These are phyloP conservation scores for Muscicapa striata DNA, from an alignment of 2,797 vertebrate genomes.

Conservation along the genomic window DNA sequence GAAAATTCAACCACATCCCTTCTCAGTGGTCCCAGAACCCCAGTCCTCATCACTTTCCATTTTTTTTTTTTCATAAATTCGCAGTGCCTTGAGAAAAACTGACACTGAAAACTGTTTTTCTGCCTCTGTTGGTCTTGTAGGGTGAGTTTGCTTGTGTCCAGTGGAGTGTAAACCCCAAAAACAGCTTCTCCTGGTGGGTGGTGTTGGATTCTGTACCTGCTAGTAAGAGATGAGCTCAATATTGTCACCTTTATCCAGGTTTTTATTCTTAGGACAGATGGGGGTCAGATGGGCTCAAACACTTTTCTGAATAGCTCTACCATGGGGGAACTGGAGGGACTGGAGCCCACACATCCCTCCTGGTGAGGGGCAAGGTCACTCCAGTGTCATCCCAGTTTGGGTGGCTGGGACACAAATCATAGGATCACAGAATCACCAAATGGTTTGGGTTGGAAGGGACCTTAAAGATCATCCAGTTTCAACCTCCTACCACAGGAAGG, in stretches of 20 bases:
- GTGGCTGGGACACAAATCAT: not conserved
- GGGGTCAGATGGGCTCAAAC: not conserved
- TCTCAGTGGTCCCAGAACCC: not conserved
- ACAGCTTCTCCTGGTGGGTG: not conserved
- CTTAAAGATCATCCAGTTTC: not conserved
- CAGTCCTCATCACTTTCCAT: accelerated
- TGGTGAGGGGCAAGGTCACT: not conserved
- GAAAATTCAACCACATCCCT: not conserved
- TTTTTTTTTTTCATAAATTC: not conserved
- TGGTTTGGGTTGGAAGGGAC: not conserved
- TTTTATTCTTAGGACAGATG: not conserved
- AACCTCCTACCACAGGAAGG: not conserved
- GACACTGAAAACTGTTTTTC: not conserved
- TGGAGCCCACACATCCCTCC: not conserved
- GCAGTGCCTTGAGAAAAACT: not conserved
- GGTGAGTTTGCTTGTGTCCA: not conserved
- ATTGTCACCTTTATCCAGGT: not conserved
- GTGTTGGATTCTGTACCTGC: not conserved
- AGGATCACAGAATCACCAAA: not conserved
- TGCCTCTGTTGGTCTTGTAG: not conserved
- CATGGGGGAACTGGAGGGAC: not conserved
- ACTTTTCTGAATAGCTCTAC: not conserved
- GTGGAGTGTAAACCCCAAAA: not conserved
- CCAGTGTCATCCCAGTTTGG: not conserved
- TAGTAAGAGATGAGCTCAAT: not conserved